Conservation (phyloP, 2,797 vertebrate genomes). For the Ctenopoma kingsleyae region DNA sequence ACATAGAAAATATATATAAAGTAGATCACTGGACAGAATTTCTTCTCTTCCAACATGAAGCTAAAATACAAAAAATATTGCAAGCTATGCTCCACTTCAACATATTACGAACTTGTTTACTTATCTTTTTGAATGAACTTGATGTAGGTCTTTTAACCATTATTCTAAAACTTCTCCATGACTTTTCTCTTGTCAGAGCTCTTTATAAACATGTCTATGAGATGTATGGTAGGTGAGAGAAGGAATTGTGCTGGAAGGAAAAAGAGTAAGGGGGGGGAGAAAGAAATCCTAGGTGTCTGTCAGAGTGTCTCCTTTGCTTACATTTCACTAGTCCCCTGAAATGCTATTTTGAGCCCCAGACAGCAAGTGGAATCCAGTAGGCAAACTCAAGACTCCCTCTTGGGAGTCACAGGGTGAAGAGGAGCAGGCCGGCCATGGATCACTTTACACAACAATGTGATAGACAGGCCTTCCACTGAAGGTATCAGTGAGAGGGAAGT, state of each 20-base stretch:
- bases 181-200: constrained; percentile 72
- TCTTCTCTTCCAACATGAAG: background rate
- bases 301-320: constrained; percentile 85
- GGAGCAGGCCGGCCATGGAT: constrained; percentile 73
- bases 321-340: constrained; percentile 85
- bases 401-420: constrained; percentile 72
- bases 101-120: constrained; percentile 39
- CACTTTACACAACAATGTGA: constrained; percentile 83
- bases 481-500: constrained; percentile 60
- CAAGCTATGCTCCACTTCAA: constrained; percentile 21
- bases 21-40: background rate
- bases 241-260: constrained; percentile 63
- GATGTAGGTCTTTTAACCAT: constrained; percentile 18
- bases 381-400: constrained; percentile 82
- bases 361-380: constrained; percentile 85
- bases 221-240: constrained; percentile 55
- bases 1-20: background rate
- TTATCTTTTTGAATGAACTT: constrained; percentile 35
- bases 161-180: constrained; percentile 61
- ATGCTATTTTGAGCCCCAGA: constrained; percentile 87
- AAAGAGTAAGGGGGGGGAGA: constrained; percentile 52
- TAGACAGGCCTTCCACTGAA: constrained; percentile 77
- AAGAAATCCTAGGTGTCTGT: constrained; percentile 79
- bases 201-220: constrained; percentile 58
- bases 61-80: background rate